These are phyloP conservation scores for Sternotherus odoratus DNA, from an alignment of 2,797 vertebrate genomes.

Conservation along the genomic window DNA sequence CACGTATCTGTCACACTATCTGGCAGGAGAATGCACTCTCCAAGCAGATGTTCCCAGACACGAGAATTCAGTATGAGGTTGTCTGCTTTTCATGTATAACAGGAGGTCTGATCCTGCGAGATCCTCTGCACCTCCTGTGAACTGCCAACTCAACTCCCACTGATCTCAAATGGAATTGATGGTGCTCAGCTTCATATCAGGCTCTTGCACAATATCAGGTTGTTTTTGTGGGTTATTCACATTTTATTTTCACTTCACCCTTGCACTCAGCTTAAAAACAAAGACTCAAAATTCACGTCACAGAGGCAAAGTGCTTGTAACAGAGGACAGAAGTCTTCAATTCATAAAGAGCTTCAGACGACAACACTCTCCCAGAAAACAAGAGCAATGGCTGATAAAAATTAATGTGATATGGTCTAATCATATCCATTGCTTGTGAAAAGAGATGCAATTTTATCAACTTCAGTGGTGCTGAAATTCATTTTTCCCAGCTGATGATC, in stretches of 20 bases:
- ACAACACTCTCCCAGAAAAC: constrained; percentile 56
- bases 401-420: constrained; percentile 62
- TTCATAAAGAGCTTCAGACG: constrained; percentile 62
- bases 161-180: constrained; percentile 33
- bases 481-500: constrained; percentile 28
- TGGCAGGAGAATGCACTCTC: not conserved
- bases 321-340: constrained; percentile 60
- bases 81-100: not conserved
- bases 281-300: constrained; percentile 68
- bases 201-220: constrained; percentile 20
- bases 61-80: not conserved
- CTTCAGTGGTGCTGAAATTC: constrained; percentile 50
- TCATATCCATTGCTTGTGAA: constrained; percentile 53
- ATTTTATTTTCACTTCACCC: constrained; percentile 73
- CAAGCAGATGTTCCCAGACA: not conserved
- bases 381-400: constrained; percentile 62
- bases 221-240: constrained; percentile 66
- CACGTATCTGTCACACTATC: not conserved
- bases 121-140: not conserved
- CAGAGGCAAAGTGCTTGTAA: constrained; percentile 62
- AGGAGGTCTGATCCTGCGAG: not conserved
- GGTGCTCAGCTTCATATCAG: constrained; percentile 62
- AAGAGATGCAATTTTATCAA: constrained; percentile 54
- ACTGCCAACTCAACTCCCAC: not conserved
- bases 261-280: constrained; percentile 61